Conservation (phyloP, 2,888 invertebrate genomes). For the Biston stratarius region DNA sequence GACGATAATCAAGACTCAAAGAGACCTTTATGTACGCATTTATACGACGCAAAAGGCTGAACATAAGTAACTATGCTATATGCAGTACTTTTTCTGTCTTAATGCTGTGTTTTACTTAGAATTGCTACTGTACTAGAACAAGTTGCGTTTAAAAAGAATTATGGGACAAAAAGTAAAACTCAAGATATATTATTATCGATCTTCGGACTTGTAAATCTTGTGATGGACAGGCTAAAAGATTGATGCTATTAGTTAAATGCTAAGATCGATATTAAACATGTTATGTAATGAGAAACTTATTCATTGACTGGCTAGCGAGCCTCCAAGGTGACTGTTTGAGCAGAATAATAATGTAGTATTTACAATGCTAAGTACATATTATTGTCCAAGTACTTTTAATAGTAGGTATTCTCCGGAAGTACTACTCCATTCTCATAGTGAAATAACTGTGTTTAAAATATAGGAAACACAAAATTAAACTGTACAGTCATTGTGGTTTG, state of each 20-base stretch:
- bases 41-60: constrained; percentile 6
- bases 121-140: not conserved
- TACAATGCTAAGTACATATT: constrained; percentile 34
- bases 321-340: constrained; percentile 53
- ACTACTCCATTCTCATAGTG: constrained; percentile 49
- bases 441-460: constrained; percentile 31
- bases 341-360: constrained; percentile 46
- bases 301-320: constrained; percentile 48
- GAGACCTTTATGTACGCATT: constrained; percentile 19
- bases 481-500: constrained; percentile 14
- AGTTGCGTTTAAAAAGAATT: not conserved
- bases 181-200: not conserved
- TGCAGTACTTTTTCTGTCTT: not conserved
- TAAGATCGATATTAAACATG: constrained; percentile 12
- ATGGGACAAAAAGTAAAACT: not conserved
- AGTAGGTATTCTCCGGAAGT: constrained; percentile 53
- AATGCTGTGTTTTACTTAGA: no score
- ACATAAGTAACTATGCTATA: not conserved
- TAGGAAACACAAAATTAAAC: constrained; percentile 5
- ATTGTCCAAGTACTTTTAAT: constrained; percentile 24
- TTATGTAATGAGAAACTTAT: constrained; percentile 26
- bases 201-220: not conserved
- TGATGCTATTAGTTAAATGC: constrained; percentile 19
- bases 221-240: constrained; percentile 4
- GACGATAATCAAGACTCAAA: constrained; percentile 22